These are phyloP conservation scores for Phrynocephalus vlangalii DNA, from an alignment of 2,797 vertebrate genomes.

Conservation along the genomic window DNA sequence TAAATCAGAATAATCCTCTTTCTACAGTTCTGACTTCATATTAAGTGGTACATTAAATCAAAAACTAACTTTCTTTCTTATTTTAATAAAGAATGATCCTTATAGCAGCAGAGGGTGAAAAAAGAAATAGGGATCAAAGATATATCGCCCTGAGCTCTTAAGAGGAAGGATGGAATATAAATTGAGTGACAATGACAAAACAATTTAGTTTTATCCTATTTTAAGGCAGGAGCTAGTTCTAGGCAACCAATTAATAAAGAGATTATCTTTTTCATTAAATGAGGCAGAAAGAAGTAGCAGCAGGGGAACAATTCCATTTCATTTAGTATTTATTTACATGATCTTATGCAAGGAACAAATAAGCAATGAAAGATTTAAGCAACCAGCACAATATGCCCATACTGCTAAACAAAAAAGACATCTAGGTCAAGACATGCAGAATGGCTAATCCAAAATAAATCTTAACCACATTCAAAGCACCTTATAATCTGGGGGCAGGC, in stretches of 20 bases:
- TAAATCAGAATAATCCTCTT: background rate
- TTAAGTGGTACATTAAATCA: background rate
- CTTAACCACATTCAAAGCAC: background rate
- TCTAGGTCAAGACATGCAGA: background rate
- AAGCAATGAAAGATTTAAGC: background rate
- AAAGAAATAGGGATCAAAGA: background rate
- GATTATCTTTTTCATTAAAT: background rate
- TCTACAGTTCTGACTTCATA: constrained; percentile 17
- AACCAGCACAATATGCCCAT: background rate
- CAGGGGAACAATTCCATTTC: background rate
- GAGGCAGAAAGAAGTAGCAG: background rate
- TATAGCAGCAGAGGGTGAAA: background rate
- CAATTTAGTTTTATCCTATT: background rate
- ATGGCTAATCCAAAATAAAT: background rate
- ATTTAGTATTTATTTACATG: background rate
- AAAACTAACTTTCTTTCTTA: no score
- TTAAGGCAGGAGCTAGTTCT: background rate
- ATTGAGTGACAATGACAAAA: no score
- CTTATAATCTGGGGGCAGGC: background rate
- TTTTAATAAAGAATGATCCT: background rate
- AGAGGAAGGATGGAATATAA: no score
- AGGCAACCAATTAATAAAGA: background rate
- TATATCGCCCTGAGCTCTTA: no score
- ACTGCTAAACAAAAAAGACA: background rate
- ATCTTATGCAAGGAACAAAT: no score